Base-by-base conservation (phyloP, 2,797 vertebrate genomes). In the Tapirus indicus region DNA sequence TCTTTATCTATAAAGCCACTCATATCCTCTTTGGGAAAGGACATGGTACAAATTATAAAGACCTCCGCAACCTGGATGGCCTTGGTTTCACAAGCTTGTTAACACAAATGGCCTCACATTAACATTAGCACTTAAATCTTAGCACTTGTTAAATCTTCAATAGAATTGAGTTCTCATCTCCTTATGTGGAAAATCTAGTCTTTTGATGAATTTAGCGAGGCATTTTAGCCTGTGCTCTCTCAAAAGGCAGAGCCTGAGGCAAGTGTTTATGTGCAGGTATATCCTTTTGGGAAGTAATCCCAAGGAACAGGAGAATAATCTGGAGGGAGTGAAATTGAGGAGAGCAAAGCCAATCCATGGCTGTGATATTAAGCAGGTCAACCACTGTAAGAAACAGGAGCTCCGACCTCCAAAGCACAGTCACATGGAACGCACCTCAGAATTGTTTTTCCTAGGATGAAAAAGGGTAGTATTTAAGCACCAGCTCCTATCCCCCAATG, bases 41-140 rank as follows among this genome's bases (percentile, higher is more conserved):
- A 75, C 35, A 66, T 60, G 17, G 21, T 56, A 60, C 32, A 82
- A 89, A 95, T 86, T 84, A 75, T 35, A 72, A 89, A 94, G 79
- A 60, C 72, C 17, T 72, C 78, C 90, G 32, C 25, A 66, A 72
- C 27, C 5, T 29, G 32, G 85, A 66, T 32, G 27, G 52, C 47
- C 80, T 78, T 89, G 47, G 10, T 54, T 93, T 88, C 49, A 35
- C 44, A 60, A 78, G 18, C 56, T 64, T 32, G 18, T 93, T 29
- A n/a, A 79, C 35, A 74, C 49, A 49, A 72, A 35, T 23, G 27
- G 62, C 69, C 29, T 79, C 88, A 35, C 1, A 4, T 74, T 54
- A 56, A 74, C 18, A 11, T 20, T 6, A 62, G 47, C 72, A 41
- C 62, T 94, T 88, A 84, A n/a, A 4, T 54, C 86, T 80, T 29